Conservation (phyloP, 2,888 invertebrate species). For the Saturnia japonica region DNA sequence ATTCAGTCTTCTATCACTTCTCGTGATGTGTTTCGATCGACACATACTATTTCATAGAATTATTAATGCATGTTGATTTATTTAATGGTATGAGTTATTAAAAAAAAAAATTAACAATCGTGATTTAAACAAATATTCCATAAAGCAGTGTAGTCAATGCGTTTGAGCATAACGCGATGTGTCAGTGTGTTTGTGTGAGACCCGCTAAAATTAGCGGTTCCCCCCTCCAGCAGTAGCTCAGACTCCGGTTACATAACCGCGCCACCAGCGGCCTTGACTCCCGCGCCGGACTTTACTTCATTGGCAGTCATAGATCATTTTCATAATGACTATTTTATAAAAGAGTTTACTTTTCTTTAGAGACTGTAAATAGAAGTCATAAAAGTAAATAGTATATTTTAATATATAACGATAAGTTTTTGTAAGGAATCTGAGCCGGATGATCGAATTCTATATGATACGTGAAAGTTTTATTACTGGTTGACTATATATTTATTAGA, state of each 20-base stretch:
- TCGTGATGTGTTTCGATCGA: conserved; percentile 13
- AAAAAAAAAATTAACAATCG: background rate
- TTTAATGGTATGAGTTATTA: conserved; percentile 5
- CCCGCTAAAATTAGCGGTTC: conserved; percentile 74
- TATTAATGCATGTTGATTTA: conserved; percentile 4
- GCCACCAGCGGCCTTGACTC: conserved; percentile 78
- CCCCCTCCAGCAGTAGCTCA: conserved; percentile 48
- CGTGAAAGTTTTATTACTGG: background rate
- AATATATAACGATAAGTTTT: too few relatives aligned
- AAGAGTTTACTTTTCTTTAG: background rate
- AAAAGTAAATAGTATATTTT: too few relatives aligned
- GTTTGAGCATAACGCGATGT: conserved; percentile 47
- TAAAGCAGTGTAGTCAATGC: conserved; percentile 32
- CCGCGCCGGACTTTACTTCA: conserved; percentile 66
- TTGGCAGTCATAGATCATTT: conserved; percentile 51
- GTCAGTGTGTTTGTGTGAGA: conserved; percentile 66
- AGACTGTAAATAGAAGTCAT: background rate
- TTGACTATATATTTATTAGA: conserved; percentile 15
- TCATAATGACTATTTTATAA: conserved; percentile 28
- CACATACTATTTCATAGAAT: conserved; percentile 11
- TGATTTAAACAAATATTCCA: background rate
- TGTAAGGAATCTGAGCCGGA: background rate
- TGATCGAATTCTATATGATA: background rate
- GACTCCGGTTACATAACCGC: conserved; percentile 69
- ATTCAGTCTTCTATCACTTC: conserved; percentile 17